These are phyloP conservation scores for Lobophora halterata DNA, from an alignment of 2,888 invertebrate genomes.

Conservation along the genomic window DNA sequence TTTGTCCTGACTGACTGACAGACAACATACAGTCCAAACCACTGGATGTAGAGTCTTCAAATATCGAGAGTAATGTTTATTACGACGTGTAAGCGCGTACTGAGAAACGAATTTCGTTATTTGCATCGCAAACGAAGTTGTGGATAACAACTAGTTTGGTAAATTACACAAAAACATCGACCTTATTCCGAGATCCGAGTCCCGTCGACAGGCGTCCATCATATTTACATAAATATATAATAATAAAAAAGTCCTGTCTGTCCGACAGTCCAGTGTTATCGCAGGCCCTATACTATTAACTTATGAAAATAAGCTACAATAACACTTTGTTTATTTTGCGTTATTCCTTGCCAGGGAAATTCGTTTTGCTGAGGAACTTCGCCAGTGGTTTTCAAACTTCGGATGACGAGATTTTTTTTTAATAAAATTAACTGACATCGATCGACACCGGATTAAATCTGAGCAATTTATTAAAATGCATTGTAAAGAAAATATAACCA, in stretches of 20 bases:
- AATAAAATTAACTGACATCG: no score
- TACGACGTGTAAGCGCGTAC: no score
- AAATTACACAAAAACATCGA: conserved; percentile 15
- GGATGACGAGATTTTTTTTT: no score
- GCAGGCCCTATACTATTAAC: conserved; percentile 64
- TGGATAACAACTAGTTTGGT: conserved; percentile 17
- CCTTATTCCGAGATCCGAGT: conserved; percentile 16
- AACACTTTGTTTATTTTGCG: conserved; percentile 78
- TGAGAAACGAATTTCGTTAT: no score
- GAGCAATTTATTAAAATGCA: no score
- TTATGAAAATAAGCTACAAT: conserved; percentile 80
- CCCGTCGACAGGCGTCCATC: conserved; percentile 33
- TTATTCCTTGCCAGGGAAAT: conserved; percentile 69
- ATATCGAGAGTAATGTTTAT: no score
- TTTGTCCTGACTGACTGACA: no score
- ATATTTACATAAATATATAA: conserved; percentile 46
- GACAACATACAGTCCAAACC: no score
- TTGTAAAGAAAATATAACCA: no score
- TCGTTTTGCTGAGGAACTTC: conserved; percentile 56
- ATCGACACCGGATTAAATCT: no score
- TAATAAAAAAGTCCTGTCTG: conserved; percentile 45
- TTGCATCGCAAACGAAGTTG: no score
- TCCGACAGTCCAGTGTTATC: conserved; percentile 31
- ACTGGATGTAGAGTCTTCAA: no score
- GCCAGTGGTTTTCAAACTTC: conserved; percentile 51